phyloP scores from a whole-genome alignment of 2,113 vertebrate species.

The Felis catus region DNA sequence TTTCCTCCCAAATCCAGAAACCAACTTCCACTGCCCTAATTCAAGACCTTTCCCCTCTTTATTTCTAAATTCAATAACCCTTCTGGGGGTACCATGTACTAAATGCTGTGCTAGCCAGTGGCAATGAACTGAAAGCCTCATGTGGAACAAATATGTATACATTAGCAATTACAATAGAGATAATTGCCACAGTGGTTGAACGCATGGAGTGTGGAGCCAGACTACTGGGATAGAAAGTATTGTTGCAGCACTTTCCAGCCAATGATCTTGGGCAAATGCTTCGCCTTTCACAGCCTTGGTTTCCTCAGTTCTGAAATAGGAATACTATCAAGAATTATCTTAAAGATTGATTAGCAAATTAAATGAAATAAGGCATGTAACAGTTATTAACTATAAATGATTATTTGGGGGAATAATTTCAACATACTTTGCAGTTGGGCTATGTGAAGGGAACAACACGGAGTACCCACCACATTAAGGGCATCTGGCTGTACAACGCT shows the following conservation, averaged over 20 bases:
- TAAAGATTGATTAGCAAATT: background rate
- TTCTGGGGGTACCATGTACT: background rate
- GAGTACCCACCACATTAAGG: background rate
- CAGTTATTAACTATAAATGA: background rate
- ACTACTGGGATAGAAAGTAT: background rate
- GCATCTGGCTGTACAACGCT: background rate
- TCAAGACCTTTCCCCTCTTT: background rate
- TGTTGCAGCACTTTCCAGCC: background rate
- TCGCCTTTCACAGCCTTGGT: background rate
- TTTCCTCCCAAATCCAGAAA: background rate
- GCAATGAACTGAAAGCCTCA: background rate
- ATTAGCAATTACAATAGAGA: background rate
- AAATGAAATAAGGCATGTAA: background rate
- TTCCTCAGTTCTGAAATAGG: background rate
- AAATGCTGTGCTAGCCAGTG: background rate
- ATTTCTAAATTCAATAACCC: background rate
- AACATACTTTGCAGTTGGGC: background rate
- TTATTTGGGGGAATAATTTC: background rate
- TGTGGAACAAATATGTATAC: background rate
- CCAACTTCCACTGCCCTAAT: background rate
- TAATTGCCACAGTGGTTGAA: background rate
- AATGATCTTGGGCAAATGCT: background rate
- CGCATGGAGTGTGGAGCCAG: background rate
- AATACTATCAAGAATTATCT: background rate
- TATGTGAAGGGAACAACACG: background rate